These are phyloP conservation scores for Trypoxylus dichotomus DNA, from an alignment of 1,140 invertebrate species.

Conservation along the genomic window DNA sequence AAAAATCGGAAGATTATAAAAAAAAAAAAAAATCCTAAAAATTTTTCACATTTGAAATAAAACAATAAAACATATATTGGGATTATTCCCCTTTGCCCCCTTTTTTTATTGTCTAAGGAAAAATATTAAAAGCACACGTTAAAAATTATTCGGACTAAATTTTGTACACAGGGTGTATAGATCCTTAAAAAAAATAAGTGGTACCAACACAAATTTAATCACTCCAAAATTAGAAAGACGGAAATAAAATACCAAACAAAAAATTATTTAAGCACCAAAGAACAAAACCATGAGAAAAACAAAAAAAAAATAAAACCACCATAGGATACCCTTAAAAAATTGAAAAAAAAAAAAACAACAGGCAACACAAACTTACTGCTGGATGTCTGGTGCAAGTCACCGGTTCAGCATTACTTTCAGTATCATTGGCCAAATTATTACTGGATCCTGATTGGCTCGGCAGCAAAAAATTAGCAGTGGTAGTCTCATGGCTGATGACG, in stretches of 20 bases:
- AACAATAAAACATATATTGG: too few relatives aligned
- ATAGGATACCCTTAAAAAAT: not conserved
- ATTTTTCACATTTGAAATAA: too few relatives aligned
- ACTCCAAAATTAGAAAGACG: not conserved
- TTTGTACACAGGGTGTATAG: too few relatives aligned
- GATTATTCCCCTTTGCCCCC: too few relatives aligned
- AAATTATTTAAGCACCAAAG: conserved; percentile 20
- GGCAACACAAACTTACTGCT: conserved; percentile 3
- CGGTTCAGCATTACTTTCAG: not conserved
- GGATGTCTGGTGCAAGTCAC: not conserved
- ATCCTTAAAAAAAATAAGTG: too few relatives aligned
- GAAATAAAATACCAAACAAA: not conserved
- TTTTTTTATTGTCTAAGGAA: too few relatives aligned
- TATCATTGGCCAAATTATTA: conserved; percentile 5
- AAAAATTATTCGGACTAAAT: too few relatives aligned
- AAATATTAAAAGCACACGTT: too few relatives aligned
- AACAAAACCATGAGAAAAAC: conserved; percentile 27
- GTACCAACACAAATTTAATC: not conserved
- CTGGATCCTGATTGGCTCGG: conserved; percentile 58
- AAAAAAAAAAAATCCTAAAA: too few relatives aligned
- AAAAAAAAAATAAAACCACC: conserved; percentile 9
- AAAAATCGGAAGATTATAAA: too few relatives aligned
- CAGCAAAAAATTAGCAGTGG: conserved; percentile 93
- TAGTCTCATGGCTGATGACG: conserved; percentile 62
- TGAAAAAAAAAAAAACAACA: not conserved